Base-by-base conservation (phyloP, 1,140 invertebrate species). In the Yoshiicerus persimilis region DNA sequence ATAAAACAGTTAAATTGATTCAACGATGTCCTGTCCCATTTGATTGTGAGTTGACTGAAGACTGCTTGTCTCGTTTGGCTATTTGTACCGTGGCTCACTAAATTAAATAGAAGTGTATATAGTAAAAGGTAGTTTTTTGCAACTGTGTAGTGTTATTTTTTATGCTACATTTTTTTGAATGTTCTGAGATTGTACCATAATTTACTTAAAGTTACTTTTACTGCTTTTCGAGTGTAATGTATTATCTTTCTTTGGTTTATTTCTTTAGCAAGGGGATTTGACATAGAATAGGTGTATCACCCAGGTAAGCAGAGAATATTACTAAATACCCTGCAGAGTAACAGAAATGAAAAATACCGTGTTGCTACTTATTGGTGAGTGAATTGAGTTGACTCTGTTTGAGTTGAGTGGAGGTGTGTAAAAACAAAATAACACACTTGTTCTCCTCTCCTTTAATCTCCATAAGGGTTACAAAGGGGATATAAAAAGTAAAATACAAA, bases 351-450 rank as follows among this genome's bases (percentile, higher is more conserved):
- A 30, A 70, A 70, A 70, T 70, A 70, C 64, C 64, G 64, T 70
- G 64, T 70, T 70, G 64, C 64, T 70, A n/a, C n/a, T n/a, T n/a
- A n/a, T n/a, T n/a, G n/a, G 64, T 70, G 23, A 70, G 64, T 70
- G 64, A 70, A 27, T 70, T 70, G 23, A 25, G 64, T 25, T 70
- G 23, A 25, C 25, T 70, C n/a, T 4, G 34, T 4, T 36, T 38
- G 75, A 70, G 20, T 36, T 25, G 70, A 34, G 23, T 77, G 70
- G 27, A 77, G 70, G 70, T 77, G 70, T 77, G 75, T 80, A 80
- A 38, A 36, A 80, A 80, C 34, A 80, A 80, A 80, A 38, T 80
- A 80, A 80, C 75, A 80, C 75, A 80, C 75, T 80, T 80, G 75
- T 80, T 80, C 75, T 80, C 30, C 20, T 80, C 75, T 80, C 75